These are phyloP conservation scores for Nyleta sp. DNA, from an alignment of 2,888 invertebrate species.

Conservation along the genomic window DNA sequence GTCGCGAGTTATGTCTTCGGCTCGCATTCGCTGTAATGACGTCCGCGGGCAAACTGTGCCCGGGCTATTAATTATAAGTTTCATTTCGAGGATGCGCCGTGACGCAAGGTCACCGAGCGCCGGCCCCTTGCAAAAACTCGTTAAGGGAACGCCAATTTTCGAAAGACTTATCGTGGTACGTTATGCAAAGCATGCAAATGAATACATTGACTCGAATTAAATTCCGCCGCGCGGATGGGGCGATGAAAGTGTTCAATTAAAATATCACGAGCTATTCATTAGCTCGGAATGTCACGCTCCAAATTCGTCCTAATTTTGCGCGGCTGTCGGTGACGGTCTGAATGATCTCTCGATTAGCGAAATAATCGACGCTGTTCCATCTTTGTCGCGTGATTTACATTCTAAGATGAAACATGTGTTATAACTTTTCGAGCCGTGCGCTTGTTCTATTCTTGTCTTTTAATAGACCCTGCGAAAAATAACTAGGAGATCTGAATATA, in stretches of 20 bases:
- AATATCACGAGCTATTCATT: conserved; percentile 42
- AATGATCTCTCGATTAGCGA: conserved; percentile 18
- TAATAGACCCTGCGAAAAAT: too few species aligned
- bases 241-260: conserved; percentile 40
- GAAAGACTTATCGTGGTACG: conserved; percentile 11
- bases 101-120: not conserved
- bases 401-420: not conserved
- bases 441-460: too few species aligned
- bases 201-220: conserved; percentile 26
- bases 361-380: conserved; percentile 14
- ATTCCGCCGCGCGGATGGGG: not conserved
- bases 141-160: conserved; percentile 17
- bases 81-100: not conserved
- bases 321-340: conserved; percentile 3
- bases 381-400: conserved; percentile 5
- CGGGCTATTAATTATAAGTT: conserved; percentile 13
- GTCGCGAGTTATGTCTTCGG: conserved; percentile 56
- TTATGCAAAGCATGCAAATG: conserved; percentile 31
- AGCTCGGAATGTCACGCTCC: conserved; percentile 14
- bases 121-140: not conserved
- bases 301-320: conserved; percentile 17
- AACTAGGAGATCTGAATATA: too few species aligned
- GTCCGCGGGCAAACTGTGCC: conserved; percentile 3
- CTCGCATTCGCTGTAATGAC: conserved; percentile 64
- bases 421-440: too few species aligned